Evolutionary conservation across 2,113 vertebrate species (phyloP).

Genomic region (Sylvia atricapilla): DNA sequence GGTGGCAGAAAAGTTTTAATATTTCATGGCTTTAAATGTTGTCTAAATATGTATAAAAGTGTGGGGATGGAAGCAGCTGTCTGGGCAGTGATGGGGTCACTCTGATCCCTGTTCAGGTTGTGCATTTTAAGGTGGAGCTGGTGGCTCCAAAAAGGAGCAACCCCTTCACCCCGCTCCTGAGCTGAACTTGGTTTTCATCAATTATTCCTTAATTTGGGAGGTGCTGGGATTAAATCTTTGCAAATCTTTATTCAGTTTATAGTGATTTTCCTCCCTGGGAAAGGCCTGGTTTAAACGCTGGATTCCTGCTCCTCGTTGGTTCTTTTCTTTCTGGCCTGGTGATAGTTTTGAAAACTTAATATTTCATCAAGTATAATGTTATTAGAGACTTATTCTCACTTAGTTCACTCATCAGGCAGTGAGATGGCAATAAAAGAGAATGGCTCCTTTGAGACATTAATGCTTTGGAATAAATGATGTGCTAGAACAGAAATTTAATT

Average conservation of each 20-base stretch:
- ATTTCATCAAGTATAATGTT: constrained; percentile 94
- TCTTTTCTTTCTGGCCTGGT: constrained; percentile 64
- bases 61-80: constrained; percentile 63
- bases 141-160: not conserved
- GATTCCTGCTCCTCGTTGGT: constrained; percentile 32
- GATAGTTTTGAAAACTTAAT: constrained; percentile 87
- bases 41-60: constrained; percentile 55
- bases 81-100: not conserved
- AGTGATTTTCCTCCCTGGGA: not conserved
- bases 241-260: not conserved
- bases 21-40: constrained; percentile 70
- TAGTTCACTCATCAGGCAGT: constrained; percentile 95
- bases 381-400: constrained; percentile 95
- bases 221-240: not conserved
- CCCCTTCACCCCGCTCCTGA: not conserved
- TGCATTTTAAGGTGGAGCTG: not conserved
- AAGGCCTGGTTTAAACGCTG: not conserved
- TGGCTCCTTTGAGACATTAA: constrained; percentile 95
- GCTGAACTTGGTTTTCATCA: not conserved
- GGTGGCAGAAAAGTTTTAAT: constrained; percentile 74
- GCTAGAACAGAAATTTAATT: constrained; percentile 99
- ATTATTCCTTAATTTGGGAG: not conserved
- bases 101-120: not conserved
- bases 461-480: constrained; percentile 98
- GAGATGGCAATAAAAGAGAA: constrained; percentile 98